Evolutionary conservation across 35 echinoderm and acorn worm genomes (phyloP).

Genomic region (Strongylocentrotus purpuratus): DNA sequence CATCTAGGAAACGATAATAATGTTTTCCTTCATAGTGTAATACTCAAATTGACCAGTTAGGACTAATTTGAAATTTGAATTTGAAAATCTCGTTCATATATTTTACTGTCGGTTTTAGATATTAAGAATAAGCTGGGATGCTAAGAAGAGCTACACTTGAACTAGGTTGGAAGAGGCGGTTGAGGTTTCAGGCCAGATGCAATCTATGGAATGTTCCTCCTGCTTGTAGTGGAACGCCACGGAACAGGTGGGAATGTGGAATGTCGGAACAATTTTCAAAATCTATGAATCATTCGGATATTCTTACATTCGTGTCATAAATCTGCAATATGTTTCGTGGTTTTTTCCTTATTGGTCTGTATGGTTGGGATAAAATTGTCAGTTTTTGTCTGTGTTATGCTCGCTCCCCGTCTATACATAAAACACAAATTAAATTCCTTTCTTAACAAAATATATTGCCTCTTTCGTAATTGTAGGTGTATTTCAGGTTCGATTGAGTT

Average conservation of each 20-base stretch:
- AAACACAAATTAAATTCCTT: not conserved
- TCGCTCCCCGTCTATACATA: not conserved
- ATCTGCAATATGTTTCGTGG: not conserved
- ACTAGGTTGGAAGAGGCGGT: not conserved
- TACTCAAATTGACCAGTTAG: too few relatives aligned
- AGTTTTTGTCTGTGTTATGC: not conserved
- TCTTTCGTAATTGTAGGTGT: not conserved
- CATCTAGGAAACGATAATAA: too few relatives aligned
- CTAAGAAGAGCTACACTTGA: not conserved
- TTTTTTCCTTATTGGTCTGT: not conserved
- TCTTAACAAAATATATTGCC: not conserved
- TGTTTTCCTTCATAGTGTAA: too few relatives aligned
- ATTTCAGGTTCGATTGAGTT: too few relatives aligned
- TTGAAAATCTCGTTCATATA: too few relatives aligned
- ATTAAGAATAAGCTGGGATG: not conserved
- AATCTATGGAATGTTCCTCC: not conserved
- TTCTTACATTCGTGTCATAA: slow-evolving; percentile 18
- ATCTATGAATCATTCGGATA: not conserved
- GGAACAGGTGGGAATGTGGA: not conserved
- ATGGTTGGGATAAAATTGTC: not conserved
- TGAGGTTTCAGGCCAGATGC: not conserved
- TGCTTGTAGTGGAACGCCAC: not conserved
- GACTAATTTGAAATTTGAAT: too few relatives aligned
- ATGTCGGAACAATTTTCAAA: not conserved
- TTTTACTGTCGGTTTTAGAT: too few relatives aligned